Conservation (phyloP, 2,888 invertebrate species). For the Brachynemurus nebulosus region DNA sequence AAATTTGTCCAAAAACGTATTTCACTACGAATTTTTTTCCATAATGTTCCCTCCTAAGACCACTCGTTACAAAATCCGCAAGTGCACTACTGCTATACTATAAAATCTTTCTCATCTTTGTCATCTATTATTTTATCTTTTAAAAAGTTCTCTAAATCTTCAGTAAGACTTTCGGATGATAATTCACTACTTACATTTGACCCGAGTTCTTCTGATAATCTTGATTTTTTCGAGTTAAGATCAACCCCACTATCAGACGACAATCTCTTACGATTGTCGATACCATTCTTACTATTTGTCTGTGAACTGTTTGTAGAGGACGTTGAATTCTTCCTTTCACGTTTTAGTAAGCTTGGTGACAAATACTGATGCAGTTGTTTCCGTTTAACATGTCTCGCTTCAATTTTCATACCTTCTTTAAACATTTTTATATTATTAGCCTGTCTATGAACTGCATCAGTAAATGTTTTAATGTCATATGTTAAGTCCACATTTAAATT, state of each 20-base stretch:
- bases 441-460: conserved; percentile 69
- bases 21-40: too few species aligned
- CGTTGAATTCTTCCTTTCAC: conserved; percentile 50
- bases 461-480: conserved; percentile 81
- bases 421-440: conserved; percentile 55
- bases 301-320: conserved; percentile 7
- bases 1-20: too few species aligned
- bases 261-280: conserved; percentile 19
- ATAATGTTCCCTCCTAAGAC: too few species aligned
- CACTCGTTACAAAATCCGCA: too few species aligned
- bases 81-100: too few species aligned
- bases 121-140: too few species aligned
- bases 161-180: too few species aligned
- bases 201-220: conserved; percentile 17
- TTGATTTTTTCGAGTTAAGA: conserved; percentile 18
- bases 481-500: conserved; percentile 88
- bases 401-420: conserved; percentile 63
- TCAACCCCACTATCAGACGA: conserved; percentile 20
- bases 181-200: conserved; percentile 17
- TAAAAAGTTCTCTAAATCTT: too few species aligned
- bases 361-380: conserved; percentile 63
- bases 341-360: conserved; percentile 50
- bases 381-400: conserved; percentile 78
- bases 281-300: conserved; percentile 16
- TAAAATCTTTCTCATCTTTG: too few species aligned